These are phyloP conservation scores for Molossus alvarezi DNA, from an alignment of 2,797 vertebrate genomes.

Conservation along the genomic window DNA sequence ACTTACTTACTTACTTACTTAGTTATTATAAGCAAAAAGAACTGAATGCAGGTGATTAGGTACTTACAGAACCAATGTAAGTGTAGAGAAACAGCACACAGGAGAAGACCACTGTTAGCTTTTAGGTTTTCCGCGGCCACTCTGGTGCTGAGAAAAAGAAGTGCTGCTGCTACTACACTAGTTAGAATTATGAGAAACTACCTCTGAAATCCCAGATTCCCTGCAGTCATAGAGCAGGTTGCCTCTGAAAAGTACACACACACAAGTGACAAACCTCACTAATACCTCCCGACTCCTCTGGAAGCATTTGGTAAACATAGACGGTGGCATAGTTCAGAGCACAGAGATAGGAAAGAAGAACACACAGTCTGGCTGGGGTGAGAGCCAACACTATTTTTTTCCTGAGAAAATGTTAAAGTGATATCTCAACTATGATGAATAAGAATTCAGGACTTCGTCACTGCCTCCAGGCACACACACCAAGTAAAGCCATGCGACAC, in stretches of 20 bases:
- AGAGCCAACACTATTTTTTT: conserved; percentile 2
- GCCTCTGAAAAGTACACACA: not conserved
- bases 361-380: not conserved
- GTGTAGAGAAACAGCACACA: not conserved
- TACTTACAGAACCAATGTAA: not conserved
- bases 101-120: not conserved
- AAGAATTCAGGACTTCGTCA: conserved; percentile 18
- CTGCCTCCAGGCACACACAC: not conserved
- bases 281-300: not conserved
- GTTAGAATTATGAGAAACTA: not conserved
- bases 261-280: not conserved
- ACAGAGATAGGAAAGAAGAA: not conserved
- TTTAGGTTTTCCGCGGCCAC: not conserved
- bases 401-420: conserved; percentile 27
- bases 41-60: not conserved
- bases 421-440: conserved; percentile 29
- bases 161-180: not conserved
- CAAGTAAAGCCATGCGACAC: not conserved
- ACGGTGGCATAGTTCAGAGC: not conserved
- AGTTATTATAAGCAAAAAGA: not conserved
- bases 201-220: not conserved
- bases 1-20: no score
- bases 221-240: not conserved
- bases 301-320: not conserved
- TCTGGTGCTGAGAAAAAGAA: not conserved